Percentiles rank a stretch among this genome's conserved stretches.
These are phyloP conservation scores for Drosophila lutescens DNA, from an alignment of 2,888 invertebrate genomes.

Conservation along the genomic window DNA sequence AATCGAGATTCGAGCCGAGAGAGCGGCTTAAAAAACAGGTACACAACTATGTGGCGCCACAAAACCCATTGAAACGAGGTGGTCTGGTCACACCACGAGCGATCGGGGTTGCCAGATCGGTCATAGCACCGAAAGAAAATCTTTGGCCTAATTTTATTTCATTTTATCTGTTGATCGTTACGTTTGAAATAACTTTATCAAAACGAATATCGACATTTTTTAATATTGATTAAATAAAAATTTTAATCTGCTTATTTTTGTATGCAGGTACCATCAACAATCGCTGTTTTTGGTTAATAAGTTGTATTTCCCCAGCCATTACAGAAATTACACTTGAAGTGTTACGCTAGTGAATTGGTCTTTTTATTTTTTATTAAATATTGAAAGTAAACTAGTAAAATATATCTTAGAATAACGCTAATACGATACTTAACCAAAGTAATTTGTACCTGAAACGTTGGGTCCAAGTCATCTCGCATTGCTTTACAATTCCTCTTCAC, in stretches of 20 bases:
- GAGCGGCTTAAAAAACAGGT: conserved; percentile 28
- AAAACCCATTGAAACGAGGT: neutral
- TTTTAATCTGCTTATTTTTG: too few relatives aligned
- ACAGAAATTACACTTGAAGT: neutral
- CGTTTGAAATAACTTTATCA: too few relatives aligned
- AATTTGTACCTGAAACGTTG: conserved; percentile 73
- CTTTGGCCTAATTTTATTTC: too few relatives aligned
- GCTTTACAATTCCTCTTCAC: conserved; percentile 26
- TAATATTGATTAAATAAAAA: too few relatives aligned
- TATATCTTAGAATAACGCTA: conserved; percentile 45
- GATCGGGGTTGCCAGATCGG: neutral
- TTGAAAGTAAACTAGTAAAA: conserved; percentile 47
- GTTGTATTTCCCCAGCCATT: too few relatives aligned
- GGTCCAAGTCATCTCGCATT: conserved; percentile 52
- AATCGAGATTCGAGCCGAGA: conserved; percentile 8
- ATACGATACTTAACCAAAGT: conserved; percentile 50
- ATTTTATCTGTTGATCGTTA: too few relatives aligned
- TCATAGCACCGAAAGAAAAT: neutral
- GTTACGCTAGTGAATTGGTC: conserved; percentile 14
- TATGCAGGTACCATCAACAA: too few relatives aligned
- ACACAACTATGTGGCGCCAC: conserved; percentile 20
- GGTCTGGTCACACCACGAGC: conserved; percentile 2
- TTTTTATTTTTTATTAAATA: conserved; percentile 37
- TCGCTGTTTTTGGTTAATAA: too few relatives aligned
- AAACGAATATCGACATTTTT: too few relatives aligned